Percentiles rank a stretch among this genome's conserved stretches.
Conservation (phyloP, 2,888 invertebrate species). For the Pristionchus maxplancki region DNA sequence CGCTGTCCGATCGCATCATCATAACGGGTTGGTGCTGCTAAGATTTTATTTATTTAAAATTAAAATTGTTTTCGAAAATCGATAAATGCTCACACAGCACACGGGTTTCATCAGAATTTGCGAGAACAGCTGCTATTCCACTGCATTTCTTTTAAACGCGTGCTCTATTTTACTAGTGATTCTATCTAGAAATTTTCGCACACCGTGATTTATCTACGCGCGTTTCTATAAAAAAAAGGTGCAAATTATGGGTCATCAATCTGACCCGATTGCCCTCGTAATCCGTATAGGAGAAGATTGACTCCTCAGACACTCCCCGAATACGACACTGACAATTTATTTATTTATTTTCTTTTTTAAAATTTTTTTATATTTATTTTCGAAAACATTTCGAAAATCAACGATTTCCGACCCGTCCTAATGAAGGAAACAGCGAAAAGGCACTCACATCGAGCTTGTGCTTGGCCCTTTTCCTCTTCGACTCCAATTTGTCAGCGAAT, state of each 20-base stretch:
- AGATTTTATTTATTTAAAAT: not conserved
- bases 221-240: not conserved
- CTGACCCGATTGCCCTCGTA: not conserved
- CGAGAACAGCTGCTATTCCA: too few relatives aligned
- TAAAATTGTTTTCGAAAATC: not conserved
- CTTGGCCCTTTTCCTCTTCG: constrained; percentile 57
- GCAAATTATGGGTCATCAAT: not conserved
- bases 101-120: too few relatives aligned
- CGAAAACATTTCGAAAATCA: not conserved
- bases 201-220: too few relatives aligned
- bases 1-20: constrained; percentile 71
- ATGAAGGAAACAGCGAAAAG: too few relatives aligned
- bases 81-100: not conserved
- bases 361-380: not conserved
- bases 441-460: constrained; percentile 15
- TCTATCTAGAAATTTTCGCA: not conserved
- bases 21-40: constrained; percentile 42
- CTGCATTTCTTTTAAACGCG: too few relatives aligned
- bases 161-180: not conserved
- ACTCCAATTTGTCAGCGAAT: constrained; percentile 75
- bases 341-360: not conserved
- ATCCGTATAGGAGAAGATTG: not conserved
- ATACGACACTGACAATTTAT: not conserved
- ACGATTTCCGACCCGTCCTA: too few relatives aligned
- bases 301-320: not conserved